Evolutionary conservation across 2,888 invertebrate species (phyloP).

Genomic region (Vesta saturnalis): DNA sequence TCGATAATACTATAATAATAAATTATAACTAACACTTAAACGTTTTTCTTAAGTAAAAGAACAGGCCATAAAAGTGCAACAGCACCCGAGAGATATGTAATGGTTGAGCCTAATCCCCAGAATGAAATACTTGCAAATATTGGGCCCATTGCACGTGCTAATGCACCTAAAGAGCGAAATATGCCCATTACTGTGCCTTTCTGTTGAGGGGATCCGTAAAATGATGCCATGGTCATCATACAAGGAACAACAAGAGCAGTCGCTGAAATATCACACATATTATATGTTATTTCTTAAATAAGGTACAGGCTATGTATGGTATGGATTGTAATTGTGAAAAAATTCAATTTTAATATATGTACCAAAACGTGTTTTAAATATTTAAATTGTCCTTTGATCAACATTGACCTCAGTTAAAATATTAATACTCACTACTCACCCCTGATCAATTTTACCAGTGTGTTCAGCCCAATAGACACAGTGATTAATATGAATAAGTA

Average conservation of each 20-base stretch:
- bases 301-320: no score
- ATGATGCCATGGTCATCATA: slow-evolving; percentile 92
- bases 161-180: slow-evolving; percentile 92
- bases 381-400: no score
- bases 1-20: no score
- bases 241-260: slow-evolving; percentile 96
- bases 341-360: no score
- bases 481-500: no score
- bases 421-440: no score
- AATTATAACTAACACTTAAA: no score
- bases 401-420: no score
- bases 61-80: slow-evolving; percentile 80
- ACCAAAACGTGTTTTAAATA: no score
- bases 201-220: slow-evolving; percentile 80
- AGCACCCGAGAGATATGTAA: slow-evolving; percentile 86
- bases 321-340: no score
- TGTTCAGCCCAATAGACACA: no score
- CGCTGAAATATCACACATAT: slow-evolving; percentile 66
- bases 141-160: slow-evolving; percentile 93
- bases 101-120: slow-evolving; percentile 88
- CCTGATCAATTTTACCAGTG: no score
- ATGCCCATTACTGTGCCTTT: slow-evolving; percentile 95
- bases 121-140: slow-evolving; percentile 88
- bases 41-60: slow-evolving; percentile 65
- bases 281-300: neutral